Evolutionary conservation across 2,888 invertebrate genomes (phyloP).

Genomic region (Mesorhabditis sp.): DNA sequence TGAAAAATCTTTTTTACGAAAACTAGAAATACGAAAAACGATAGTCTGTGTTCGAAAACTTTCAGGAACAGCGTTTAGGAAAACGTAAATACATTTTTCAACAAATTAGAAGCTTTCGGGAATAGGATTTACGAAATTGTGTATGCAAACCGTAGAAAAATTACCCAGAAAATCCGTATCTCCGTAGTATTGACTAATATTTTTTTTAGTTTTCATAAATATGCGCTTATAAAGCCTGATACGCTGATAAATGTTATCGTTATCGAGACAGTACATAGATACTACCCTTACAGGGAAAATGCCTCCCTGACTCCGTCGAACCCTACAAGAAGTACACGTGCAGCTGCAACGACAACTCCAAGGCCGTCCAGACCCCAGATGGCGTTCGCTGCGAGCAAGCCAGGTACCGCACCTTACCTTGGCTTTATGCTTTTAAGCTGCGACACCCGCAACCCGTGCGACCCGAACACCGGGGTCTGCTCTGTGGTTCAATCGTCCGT

Average conservation of each 20-base stretch:
- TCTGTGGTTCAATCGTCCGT: not conserved
- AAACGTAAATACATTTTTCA: too few relatives aligned
- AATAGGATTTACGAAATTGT: too few relatives aligned
- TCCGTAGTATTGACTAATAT: too few relatives aligned
- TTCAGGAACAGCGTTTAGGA: too few relatives aligned
- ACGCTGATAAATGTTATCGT: too few relatives aligned
- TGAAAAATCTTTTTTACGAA: not conserved
- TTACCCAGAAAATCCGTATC: too few relatives aligned
- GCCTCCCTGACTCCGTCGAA: constrained; percentile 1
- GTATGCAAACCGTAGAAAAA: too few relatives aligned
- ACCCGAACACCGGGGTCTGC: not conserved
- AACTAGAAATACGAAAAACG: not conserved
- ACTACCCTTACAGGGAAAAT: not conserved
- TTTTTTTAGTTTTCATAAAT: too few relatives aligned
- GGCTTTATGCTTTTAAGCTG: not conserved
- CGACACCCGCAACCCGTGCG: not conserved
- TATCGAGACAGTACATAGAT: too few relatives aligned
- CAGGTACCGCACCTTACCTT: not conserved
- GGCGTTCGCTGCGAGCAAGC: not conserved
- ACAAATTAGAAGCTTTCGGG: too few relatives aligned
- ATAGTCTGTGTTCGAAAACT: too few relatives aligned
- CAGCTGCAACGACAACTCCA: not conserved
- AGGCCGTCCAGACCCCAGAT: not conserved
- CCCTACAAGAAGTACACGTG: constrained; percentile 3
- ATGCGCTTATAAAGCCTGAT: too few relatives aligned